Evolutionary conservation across 2,888 invertebrate species (phyloP).

Genomic region (Andrena marginata): DNA sequence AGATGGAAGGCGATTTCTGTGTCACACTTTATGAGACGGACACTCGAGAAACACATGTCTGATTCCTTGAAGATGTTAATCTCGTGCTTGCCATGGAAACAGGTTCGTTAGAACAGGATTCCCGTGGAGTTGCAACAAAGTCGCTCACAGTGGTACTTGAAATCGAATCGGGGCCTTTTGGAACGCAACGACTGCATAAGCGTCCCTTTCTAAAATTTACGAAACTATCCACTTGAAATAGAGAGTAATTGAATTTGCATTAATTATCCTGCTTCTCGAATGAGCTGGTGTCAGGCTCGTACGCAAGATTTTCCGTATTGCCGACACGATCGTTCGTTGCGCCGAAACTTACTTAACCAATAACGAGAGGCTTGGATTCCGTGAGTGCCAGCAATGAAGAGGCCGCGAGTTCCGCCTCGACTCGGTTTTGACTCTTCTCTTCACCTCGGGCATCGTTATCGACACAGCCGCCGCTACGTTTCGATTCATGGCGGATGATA

Average conservation of each 20-base stretch:
- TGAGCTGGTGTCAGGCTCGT: background rate
- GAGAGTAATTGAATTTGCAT: constrained; percentile 28
- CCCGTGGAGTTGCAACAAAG: constrained; percentile 47
- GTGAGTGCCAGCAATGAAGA: constrained; percentile 58
- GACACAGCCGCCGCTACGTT: constrained; percentile 52
- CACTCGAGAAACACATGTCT: background rate
- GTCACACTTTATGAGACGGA: background rate
- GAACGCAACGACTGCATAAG: constrained; percentile 22
- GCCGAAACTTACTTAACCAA: background rate
- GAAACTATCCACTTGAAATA: constrained; percentile 12
- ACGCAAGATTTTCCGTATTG: background rate
- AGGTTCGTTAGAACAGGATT: constrained; percentile 59
- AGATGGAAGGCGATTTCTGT: background rate
- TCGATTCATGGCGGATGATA: constrained; percentile 61
- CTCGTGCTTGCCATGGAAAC: constrained; percentile 56
- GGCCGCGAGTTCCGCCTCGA: constrained; percentile 21
- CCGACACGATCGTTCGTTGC: background rate
- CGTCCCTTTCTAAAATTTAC: constrained; percentile 36
- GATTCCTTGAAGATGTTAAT: constrained; percentile 12
- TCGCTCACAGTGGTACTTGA: constrained; percentile 30
- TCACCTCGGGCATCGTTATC: constrained; percentile 72
- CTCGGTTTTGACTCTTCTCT: constrained; percentile 68
- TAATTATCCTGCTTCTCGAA: background rate
- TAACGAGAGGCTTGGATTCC: constrained; percentile 28
- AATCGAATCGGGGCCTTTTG: constrained; percentile 40